Conservation (phyloP, 2,888 invertebrate genomes). For the Nycteola revayana region DNA sequence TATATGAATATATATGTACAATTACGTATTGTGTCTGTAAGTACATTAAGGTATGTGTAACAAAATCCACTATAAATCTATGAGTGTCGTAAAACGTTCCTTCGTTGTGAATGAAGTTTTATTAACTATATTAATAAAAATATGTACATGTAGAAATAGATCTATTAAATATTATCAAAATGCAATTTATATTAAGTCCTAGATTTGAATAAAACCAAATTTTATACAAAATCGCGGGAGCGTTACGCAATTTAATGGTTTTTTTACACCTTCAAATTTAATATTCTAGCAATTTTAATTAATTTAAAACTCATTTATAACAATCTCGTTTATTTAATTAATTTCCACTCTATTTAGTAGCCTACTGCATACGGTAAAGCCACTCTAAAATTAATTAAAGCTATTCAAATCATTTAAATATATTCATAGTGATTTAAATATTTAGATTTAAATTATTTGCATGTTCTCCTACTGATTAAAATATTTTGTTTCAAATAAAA, state of each 20-base stretch:
- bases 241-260: constrained; percentile 66
- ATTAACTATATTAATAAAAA: constrained; percentile 52
- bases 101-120: constrained; percentile 68
- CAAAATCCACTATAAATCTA: constrained; percentile 34
- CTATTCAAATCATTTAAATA: too few relatives aligned
- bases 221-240: constrained; percentile 52
- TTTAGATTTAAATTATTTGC: too few relatives aligned
- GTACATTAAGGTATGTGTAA: constrained; percentile 43
- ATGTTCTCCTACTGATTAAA: too few relatives aligned
- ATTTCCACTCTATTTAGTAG: too few relatives aligned
- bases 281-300: too few relatives aligned
- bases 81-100: constrained; percentile 70
- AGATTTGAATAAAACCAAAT: constrained; percentile 51
- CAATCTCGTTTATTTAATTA: too few relatives aligned
- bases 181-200: constrained; percentile 41
- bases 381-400: too few relatives aligned
- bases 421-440: too few relatives aligned
- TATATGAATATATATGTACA: constrained; percentile 47
- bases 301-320: too few relatives aligned
- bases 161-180: constrained; percentile 46
- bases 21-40: constrained; percentile 46
- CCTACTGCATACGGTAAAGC: too few relatives aligned
- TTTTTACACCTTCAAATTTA: too few relatives aligned
- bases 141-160: constrained; percentile 61
- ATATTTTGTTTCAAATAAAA: too few relatives aligned